Evolutionary conservation across 2,888 invertebrate genomes (phyloP).

Genomic region (Drosophila testacea): DNA sequence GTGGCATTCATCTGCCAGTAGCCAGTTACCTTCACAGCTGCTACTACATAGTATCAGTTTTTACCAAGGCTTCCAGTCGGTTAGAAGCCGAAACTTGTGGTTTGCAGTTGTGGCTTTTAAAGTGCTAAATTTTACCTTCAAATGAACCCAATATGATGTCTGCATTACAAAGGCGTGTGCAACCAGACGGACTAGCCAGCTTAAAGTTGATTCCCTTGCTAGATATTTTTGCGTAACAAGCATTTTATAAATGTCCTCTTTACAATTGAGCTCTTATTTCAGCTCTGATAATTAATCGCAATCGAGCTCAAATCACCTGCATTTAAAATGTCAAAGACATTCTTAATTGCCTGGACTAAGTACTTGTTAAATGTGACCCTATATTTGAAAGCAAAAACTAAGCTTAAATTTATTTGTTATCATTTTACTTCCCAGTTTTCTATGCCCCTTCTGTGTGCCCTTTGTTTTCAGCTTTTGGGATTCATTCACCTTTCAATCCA

Average conservation of each 20-base stretch:
- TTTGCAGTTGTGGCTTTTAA: no score
- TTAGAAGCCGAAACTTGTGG: no score
- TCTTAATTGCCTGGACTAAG: background rate
- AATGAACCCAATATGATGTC: conserved; percentile 8
- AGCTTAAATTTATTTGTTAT: background rate
- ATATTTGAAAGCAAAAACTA: background rate
- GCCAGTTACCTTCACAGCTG: conserved; percentile 40
- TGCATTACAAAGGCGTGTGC: conserved; percentile 52
- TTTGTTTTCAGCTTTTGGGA: background rate
- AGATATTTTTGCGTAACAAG: conserved; percentile 9
- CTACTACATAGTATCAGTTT: conserved; percentile 30
- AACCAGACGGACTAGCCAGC: conserved; percentile 23
- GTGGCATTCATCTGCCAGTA: conserved; percentile 58
- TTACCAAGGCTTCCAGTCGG: background rate
- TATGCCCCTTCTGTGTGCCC: background rate
- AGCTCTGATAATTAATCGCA: background rate
- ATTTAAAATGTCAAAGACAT: background rate
- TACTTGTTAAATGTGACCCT: conserved; percentile 3
- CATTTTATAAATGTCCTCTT: conserved; percentile 6
- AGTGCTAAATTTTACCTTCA: conserved; percentile 1
- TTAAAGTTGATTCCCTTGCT: conserved; percentile 50
- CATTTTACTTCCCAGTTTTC: background rate
- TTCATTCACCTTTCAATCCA: conserved; percentile 4
- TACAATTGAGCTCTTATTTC: conserved; percentile 8
- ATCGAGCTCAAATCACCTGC: conserved; percentile 5